A percentile compares a stretch with the other conserved stretches of the same genome.
Conservation (phyloP, 2,113 vertebrate genomes). For the Hypocryptadius cinnamomeus region DNA sequence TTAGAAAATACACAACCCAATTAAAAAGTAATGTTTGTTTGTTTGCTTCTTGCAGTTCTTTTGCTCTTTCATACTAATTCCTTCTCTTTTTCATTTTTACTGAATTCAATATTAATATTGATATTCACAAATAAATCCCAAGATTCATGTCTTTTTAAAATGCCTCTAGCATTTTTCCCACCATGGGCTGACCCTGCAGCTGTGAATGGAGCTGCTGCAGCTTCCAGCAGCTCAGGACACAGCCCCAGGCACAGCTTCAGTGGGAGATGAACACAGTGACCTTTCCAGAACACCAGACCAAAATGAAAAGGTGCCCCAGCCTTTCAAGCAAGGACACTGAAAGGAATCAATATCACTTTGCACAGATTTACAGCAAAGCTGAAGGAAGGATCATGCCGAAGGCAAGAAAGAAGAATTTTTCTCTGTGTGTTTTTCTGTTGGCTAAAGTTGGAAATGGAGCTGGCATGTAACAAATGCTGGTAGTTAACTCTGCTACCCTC, state of each 20-base stretch:
- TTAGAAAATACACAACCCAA: constrained; percentile 43
- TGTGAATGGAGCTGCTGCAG: not conserved
- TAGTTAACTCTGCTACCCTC: not conserved
- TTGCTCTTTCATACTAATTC: not conserved
- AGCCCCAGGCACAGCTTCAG: not conserved
- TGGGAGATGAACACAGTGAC: not conserved
- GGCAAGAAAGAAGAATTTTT: not conserved
- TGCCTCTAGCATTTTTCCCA: not conserved
- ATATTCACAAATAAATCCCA: constrained; percentile 7
- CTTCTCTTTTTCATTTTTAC: not conserved
- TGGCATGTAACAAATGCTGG: not conserved
- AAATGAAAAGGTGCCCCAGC: not conserved
- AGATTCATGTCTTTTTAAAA: not conserved
- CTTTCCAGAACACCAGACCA: not conserved
- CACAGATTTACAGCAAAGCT: not conserved
- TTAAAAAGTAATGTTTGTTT: constrained; percentile 36
- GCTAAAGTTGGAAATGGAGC: not conserved
- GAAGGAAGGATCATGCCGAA: not conserved
- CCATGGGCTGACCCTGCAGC: not conserved
- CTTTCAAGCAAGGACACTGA: not conserved
- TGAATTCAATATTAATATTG: constrained; percentile 5
- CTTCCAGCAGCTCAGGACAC: not conserved
- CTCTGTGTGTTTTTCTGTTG: not conserved
- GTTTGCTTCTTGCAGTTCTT: constrained; percentile 4
- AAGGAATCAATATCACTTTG: not conserved